Base-by-base conservation (phyloP, 2,113 vertebrate genomes). In the Laterallus jamaicensis region DNA sequence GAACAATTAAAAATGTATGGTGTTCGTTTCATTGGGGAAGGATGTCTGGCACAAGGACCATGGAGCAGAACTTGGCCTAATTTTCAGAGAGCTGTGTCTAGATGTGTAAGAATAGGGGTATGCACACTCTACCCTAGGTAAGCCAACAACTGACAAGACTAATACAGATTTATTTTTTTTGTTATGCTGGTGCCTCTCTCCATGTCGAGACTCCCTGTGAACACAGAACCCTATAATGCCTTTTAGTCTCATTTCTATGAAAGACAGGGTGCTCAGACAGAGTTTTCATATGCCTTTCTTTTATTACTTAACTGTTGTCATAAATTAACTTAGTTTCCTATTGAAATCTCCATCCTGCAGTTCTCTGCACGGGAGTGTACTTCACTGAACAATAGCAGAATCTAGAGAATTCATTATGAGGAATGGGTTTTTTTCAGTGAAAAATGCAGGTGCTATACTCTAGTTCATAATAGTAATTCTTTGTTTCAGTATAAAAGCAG, bases 351-450 rank as follows among this genome's bases (percentile, higher is more conserved):
- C 13, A 82, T 71, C 76, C 79, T 93, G 85, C 58, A 78, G 86
- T 83, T 97, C 90, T 86, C 92, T 92, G 73, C 82, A 81, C 90
- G 93, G 42, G 35, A 67, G 37, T 68, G 44, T 71, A 94, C 83
- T 96, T 93, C 76, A 81, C 47, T 82, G 73, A 95, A 94, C 90
- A 96, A 83, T 44, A 93, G 63, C 42, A 90, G 66, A 92, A 94
- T 86, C 79, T 88, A 90, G 69, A 83, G 76, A 92, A 86, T 54
- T 90, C 39, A 86, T 94, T 78, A 93, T 76, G 82, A 60, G 92
- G 83, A 92, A 83, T 75, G 9, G 35, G 35, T 10, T 29, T 95
- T 95, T 90, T 78, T 60, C 70, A 37, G 82, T 74, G 90, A 96
- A 90, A 95, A 94, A 95, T 59, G 31, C 56, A 68, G 49, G 64